Percentiles rank a stretch among this genome's conserved stretches.
Evolutionary conservation across 2,113 vertebrate genomes (phyloP).

Genomic region (Mustela nigripes): DNA sequence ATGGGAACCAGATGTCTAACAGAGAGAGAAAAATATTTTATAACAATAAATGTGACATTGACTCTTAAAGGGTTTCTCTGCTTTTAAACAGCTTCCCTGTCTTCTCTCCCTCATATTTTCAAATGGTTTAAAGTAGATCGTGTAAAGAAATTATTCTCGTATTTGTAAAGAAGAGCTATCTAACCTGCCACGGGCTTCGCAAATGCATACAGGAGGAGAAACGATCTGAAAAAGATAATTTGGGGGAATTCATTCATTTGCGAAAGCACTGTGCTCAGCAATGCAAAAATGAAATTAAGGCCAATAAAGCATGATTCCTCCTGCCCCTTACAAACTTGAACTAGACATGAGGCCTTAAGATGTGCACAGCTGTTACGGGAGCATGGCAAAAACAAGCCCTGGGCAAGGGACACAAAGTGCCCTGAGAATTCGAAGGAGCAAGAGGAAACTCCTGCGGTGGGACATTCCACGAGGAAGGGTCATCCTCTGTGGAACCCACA

Average conservation of each 20-base stretch:
- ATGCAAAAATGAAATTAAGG: not conserved
- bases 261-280: constrained; percentile 1
- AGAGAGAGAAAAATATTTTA: constrained; percentile 80
- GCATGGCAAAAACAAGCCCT: not conserved
- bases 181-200: not conserved
- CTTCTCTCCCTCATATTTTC: constrained; percentile 45
- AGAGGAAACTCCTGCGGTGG: not conserved
- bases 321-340: constrained; percentile 44
- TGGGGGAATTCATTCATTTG: constrained; percentile 23
- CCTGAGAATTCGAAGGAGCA: not conserved
- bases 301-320: constrained; percentile 56
- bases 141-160: constrained; percentile 41
- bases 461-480: not conserved
- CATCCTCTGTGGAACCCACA: accelerated
- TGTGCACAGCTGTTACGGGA: not conserved
- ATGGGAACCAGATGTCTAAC: constrained; percentile 78
- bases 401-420: not conserved
- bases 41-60: constrained; percentile 80
- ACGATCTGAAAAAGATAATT: constrained; percentile 35
- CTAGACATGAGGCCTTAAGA: not conserved
- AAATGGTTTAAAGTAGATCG: not conserved
- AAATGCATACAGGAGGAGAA: constrained; percentile 24
- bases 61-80: constrained; percentile 75
- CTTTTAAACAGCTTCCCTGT: constrained; percentile 62
- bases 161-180: constrained; percentile 9